phyloP scores from a whole-genome alignment of 2,888 invertebrate species.

The Lasioglossum lativentre region DNA sequence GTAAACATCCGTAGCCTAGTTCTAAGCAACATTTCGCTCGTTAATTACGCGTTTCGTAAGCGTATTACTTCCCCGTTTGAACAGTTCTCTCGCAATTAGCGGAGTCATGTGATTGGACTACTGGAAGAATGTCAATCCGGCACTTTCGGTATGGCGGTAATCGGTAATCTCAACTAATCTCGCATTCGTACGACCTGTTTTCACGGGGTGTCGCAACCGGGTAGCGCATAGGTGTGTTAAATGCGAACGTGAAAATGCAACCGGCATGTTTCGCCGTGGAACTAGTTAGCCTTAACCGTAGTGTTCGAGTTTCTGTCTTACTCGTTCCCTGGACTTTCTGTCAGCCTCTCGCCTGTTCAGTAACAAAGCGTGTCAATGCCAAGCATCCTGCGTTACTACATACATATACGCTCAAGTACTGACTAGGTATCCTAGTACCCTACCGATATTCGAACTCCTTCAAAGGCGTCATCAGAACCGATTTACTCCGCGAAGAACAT shows the following conservation, averaged over 20 bases:
- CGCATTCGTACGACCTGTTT: conserved; percentile 57
- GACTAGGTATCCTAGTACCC: neutral
- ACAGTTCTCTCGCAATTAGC: neutral
- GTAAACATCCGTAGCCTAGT: neutral
- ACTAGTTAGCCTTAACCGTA: conserved; percentile 74
- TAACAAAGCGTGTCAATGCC: conserved; percentile 71
- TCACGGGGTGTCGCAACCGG: conserved; percentile 56
- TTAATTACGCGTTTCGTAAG: neutral
- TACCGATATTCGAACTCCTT: neutral
- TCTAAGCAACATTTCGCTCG: neutral
- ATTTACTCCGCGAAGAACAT: neutral
- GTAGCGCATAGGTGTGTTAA: conserved; percentile 42
- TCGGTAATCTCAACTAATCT: conserved; percentile 18
- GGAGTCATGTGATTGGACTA: neutral
- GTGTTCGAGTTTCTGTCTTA: conserved; percentile 68
- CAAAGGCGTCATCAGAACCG: neutral
- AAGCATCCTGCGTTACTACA: conserved; percentile 56
- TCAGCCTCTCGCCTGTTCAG: conserved; percentile 53
- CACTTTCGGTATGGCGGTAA: conserved; percentile 42
- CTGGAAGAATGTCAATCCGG: conserved; percentile 18
- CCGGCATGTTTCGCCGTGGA: conserved; percentile 48
- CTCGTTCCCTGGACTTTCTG: conserved; percentile 43
- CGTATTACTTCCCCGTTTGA: neutral
- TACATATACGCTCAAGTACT: neutral
- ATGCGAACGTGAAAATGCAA: conserved; percentile 69